phyloP scores from a whole-genome alignment of 2,797 vertebrate species.

The Sylvilagus floridanus region DNA sequence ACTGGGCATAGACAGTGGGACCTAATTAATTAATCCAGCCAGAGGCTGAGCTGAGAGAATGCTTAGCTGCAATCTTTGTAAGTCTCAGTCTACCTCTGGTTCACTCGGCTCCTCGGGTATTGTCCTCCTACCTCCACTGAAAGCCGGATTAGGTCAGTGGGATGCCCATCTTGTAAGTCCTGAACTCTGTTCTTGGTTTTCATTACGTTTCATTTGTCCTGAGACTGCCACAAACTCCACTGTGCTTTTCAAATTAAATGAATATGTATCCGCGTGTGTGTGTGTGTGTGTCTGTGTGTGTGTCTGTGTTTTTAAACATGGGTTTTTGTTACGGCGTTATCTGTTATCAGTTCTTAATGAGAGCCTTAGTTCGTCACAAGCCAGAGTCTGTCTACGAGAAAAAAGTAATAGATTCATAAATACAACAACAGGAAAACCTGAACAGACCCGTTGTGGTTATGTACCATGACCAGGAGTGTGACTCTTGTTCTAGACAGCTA shows the following conservation, averaged over 20 bases:
- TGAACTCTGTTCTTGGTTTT: not conserved
- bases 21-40: not conserved
- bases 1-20: not conserved
- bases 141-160: not conserved
- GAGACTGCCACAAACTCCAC: not conserved
- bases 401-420: not conserved
- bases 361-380: not conserved
- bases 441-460: not conserved
- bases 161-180: not conserved
- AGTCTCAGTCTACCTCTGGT: not conserved
- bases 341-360: not conserved
- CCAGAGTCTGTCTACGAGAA: not conserved
- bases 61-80: not conserved
- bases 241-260: not conserved
- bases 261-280: no score
- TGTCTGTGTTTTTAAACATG: no score
- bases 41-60: not conserved
- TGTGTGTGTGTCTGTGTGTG: no score
- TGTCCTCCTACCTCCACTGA: not conserved
- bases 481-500: not conserved
- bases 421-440: conserved; percentile 5
- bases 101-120: not conserved
- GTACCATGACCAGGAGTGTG: not conserved
- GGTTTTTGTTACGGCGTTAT: conserved; percentile 8
- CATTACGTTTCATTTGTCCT: not conserved